A percentile compares a stretch with the other conserved stretches of the same genome.
These are phyloP conservation scores for Pteropus rufus DNA, from an alignment of 2,797 vertebrate species.

Conservation along the genomic window DNA sequence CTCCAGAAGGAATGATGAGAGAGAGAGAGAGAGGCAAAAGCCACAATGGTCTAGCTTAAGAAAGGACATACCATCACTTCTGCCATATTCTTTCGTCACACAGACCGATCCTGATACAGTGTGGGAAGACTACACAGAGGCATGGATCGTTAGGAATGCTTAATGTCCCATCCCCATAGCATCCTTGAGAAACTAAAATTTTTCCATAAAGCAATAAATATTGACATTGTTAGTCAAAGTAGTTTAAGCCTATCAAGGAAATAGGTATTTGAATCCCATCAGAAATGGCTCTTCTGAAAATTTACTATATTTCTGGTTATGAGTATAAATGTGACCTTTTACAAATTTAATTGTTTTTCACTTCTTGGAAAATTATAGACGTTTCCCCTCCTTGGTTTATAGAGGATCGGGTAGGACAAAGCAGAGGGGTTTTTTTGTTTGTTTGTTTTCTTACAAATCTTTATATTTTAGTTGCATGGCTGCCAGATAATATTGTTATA, in stretches of 20 bases:
- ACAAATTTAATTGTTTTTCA: slow-evolving; percentile 19
- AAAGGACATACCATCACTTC: neutral
- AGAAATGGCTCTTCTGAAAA: neutral
- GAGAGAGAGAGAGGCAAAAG: neutral
- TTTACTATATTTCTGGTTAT: neutral
- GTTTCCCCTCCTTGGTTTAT: neutral
- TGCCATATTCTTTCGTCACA: neutral
- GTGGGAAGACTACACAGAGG: neutral
- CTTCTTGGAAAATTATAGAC: neutral
- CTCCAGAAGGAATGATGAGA: neutral
- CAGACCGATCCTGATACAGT: neutral
- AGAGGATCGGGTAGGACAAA: neutral
- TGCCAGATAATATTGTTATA: neutral
- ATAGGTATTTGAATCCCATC: neutral
- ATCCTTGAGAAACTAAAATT: slow-evolving; percentile 5
- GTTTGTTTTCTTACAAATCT: neutral
- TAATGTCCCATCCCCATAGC: neutral
- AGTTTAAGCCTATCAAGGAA: neutral
- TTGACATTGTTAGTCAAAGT: neutral
- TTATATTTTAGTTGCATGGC: neutral
- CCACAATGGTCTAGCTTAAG: neutral
- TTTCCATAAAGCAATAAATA: neutral
- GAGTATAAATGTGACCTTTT: neutral
- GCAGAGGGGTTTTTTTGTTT: neutral
- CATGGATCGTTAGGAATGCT: neutral